Evolutionary conservation across 1,140 invertebrate genomes (phyloP).

Genomic region (Phocides pigmalion): DNA sequence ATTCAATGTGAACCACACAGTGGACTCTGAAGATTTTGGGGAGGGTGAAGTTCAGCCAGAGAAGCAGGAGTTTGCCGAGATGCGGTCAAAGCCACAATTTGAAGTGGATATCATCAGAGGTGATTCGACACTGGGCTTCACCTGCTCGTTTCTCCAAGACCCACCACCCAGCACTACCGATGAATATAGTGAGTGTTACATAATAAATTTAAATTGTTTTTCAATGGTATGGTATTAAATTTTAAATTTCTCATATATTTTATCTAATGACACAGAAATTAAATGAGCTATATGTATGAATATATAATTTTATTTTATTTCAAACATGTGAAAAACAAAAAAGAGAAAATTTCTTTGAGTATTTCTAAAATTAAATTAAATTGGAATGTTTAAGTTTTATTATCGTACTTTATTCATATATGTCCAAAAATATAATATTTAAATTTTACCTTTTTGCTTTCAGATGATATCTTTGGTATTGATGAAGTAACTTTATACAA

Average conservation of each 20-base stretch:
- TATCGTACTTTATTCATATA: no score
- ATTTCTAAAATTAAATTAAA: no score
- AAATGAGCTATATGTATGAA: no score
- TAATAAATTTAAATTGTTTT: no score
- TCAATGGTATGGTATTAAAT: no score
- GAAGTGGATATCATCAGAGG: constrained; percentile 91
- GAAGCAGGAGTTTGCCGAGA: constrained; percentile 90
- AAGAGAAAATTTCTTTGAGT: no score
- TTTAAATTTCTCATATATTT: no score
- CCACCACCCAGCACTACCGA: constrained; percentile 86
- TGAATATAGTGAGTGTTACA: constrained; percentile 88
- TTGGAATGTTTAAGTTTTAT: no score
- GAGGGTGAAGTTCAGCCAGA: constrained; percentile 85
- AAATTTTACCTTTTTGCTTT: constrained; percentile 39
- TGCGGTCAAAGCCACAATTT: constrained; percentile 95
- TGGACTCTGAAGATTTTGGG: constrained; percentile 88
- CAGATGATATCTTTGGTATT: constrained; percentile 93
- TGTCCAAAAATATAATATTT: no score
- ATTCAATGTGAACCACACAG: constrained; percentile 96
- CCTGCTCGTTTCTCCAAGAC: constrained; percentile 90
- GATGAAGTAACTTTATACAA: constrained; percentile 94
- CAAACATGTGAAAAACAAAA: no score
- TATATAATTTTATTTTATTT: no score
- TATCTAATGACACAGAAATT: no score
- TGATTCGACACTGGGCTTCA: constrained; percentile 91